Percentiles rank a stretch among this genome's conserved stretches.
These are phyloP conservation scores for Keiferia lycopersicella DNA, from an alignment of 2,888 invertebrate genomes.

Conservation along the genomic window DNA sequence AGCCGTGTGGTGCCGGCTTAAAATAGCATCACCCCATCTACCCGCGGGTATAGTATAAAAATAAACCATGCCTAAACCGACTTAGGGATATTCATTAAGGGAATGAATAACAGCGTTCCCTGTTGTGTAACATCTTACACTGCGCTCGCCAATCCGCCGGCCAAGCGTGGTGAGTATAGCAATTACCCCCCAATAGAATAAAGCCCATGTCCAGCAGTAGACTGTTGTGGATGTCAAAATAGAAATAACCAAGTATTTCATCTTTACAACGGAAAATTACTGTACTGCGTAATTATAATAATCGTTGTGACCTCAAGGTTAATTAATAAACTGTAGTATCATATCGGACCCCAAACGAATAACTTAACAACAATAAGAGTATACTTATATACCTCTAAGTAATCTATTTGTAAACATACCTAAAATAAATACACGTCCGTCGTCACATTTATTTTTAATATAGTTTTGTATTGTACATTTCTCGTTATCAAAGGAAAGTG, in stretches of 20 bases:
- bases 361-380: background rate
- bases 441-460: slow-evolving; percentile 15
- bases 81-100: no score
- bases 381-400: background rate
- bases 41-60: no score
- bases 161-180: no score
- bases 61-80: no score
- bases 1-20: no score
- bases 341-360: slow-evolving; percentile 23
- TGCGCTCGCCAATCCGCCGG: no score
- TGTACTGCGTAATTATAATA: slow-evolving; percentile 6
- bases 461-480: background rate
- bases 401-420: slow-evolving; percentile 11
- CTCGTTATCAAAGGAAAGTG: slow-evolving; percentile 2
- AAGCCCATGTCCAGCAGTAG: no score
- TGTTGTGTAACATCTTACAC: no score
- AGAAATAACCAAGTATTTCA: background rate
- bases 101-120: no score
- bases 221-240: no score
- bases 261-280: slow-evolving; percentile 20
- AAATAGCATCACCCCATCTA: no score
- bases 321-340: slow-evolving; percentile 20
- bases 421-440: background rate
- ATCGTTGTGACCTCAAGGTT: slow-evolving; percentile 13
- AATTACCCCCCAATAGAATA: no score